Evolutionary conservation across 23 tunicate species (phyloP), one percentile per base, ranked within the genome.

Genomic region (Styela clava): DNA sequence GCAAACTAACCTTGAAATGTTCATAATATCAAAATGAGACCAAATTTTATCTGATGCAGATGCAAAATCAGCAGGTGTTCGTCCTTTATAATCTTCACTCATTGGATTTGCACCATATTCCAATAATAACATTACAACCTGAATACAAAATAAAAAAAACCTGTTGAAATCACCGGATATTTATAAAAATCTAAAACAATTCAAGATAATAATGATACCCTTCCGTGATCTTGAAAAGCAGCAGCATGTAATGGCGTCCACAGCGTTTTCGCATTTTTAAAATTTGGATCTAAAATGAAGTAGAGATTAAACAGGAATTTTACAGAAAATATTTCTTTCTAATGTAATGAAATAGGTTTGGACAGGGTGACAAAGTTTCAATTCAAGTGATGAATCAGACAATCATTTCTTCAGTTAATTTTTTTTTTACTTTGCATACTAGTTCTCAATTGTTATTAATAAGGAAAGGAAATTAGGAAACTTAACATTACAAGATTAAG

Each of bases 161-260:
- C 85, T 27, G 34, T 21, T 12, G 25, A 20, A 21, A 28, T 33
- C 16, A 7, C 19, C 74, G 29, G 18, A 16, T 52, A 9, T 56
- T 18, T 78, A 52, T 18, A 16, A 52, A 56, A 22, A 20, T 56
- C 9, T 52, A 78, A 18, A 19, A 22, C 22, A 78, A 56, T 29
- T 16, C 27, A 78, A 19, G n/a, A n/a, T n/a, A n/a, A n/a, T n/a
- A n/a, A n/a, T n/a, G n/a, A n/a, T 63, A 82, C 91, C 61, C 83
- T 77, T 78, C 82, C 86, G 72, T 88, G 85, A 64, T 88, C 92
- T 62, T 88, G 92, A 70, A 88, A 88, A 61, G 86, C 78, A 21
- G 92, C 92, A 32, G 86, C 92, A 78, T 88, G 92, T 16, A 88
- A 62, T 33, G 92, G 92, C 24, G 92, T 88, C 92, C 92, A 88